These are phyloP conservation scores for Drosophila stalkeri DNA, from an alignment of 2,888 invertebrate species.

Conservation along the genomic window DNA sequence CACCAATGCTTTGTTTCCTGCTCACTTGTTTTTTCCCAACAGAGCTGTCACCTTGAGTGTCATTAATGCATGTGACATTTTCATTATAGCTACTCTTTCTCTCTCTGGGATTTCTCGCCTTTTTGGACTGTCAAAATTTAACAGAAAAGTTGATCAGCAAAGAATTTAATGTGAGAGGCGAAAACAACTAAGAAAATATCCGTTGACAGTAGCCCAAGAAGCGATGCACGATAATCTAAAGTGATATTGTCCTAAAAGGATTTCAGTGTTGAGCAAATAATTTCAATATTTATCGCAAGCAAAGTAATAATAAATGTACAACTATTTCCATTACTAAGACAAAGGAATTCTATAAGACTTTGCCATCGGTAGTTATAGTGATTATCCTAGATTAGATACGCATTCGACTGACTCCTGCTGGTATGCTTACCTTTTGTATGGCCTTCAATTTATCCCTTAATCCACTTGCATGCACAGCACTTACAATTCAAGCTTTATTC, in stretches of 20 bases:
- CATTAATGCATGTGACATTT: conserved; percentile 84
- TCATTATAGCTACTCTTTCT: conserved; percentile 75
- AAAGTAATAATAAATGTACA: not conserved
- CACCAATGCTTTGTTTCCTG: not conserved
- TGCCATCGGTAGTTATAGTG: not conserved
- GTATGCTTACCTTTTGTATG: not conserved
- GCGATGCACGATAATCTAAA: not conserved
- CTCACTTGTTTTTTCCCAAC: conserved; percentile 19
- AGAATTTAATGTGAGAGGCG: conserved; percentile 9
- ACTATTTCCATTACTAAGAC: not conserved
- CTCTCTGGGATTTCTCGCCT: conserved; percentile 29
- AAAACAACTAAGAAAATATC: conserved; percentile 1
- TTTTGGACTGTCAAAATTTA: conserved; percentile 39
- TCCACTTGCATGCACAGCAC: conserved; percentile 3
- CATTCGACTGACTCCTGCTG: not conserved
- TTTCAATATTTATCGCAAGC: not conserved
- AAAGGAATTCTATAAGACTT: not conserved
- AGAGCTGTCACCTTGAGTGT: conserved; percentile 81
- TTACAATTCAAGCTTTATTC: conserved; percentile 5
- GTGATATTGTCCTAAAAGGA: not conserved
- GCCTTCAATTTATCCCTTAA: conserved; percentile 5
- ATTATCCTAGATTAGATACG: not conserved
- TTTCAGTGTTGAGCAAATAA: not conserved
- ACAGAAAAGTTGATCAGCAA: conserved; percentile 33
- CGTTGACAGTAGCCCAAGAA: not conserved